A percentile compares a stretch with the other conserved stretches of the same genome.
phyloP scores from a whole-genome alignment of 2,797 vertebrate genomes.

The Microtus californicus region DNA sequence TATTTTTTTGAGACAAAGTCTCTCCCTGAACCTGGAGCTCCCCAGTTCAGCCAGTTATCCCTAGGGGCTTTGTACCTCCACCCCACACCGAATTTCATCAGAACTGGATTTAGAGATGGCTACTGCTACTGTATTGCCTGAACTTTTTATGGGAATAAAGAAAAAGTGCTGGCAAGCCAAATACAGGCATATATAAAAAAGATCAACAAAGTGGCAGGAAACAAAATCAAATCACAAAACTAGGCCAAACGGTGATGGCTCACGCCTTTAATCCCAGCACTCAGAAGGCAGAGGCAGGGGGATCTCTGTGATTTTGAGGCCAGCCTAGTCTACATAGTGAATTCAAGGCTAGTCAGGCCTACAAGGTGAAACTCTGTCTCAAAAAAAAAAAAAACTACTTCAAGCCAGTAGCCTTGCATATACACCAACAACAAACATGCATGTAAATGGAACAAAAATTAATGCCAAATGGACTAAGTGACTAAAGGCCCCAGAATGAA shows the following conservation, averaged over 20 bases:
- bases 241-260: too few species aligned
- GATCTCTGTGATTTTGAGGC: too few species aligned
- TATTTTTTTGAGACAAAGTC: not conserved
- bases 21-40: not conserved
- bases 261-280: too few species aligned
- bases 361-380: too few species aligned
- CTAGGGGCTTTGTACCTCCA: not conserved
- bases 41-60: not conserved
- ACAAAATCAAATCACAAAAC: not conserved
- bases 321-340: too few species aligned
- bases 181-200: not conserved
- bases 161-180: not conserved
- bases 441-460: not conserved
- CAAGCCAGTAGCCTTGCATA: not conserved
- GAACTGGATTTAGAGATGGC: not conserved
- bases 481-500: not conserved
- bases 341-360: too few species aligned
- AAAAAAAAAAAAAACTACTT: too few species aligned
- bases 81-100: not conserved
- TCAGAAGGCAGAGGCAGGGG: too few species aligned
- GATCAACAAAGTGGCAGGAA: not conserved
- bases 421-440: not conserved
- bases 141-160: not conserved
- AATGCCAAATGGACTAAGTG: not conserved
- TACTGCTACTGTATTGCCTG: not conserved